phyloP scores from a whole-genome alignment of 1,140 invertebrate species.

The Acromyrmex charruanus region DNA sequence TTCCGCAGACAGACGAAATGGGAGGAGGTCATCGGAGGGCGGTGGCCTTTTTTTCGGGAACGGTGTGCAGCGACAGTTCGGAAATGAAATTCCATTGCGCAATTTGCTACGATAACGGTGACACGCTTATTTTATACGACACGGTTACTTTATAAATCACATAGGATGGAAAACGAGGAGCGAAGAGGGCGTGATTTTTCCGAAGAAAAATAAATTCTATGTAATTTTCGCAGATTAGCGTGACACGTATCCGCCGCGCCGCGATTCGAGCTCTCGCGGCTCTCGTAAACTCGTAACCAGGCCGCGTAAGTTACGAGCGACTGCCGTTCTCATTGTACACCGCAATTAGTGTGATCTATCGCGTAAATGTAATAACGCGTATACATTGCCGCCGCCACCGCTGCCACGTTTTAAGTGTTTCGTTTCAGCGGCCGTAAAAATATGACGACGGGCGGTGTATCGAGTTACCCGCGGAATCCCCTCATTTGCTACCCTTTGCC shows the following conservation, averaged over 20 bases:
- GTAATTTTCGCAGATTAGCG: constrained; percentile 81
- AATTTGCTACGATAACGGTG: constrained; percentile 18
- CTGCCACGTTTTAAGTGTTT: constrained; percentile 79
- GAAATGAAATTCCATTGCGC: constrained; percentile 53
- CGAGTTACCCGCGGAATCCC: constrained; percentile 61
- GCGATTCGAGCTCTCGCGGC: constrained; percentile 58
- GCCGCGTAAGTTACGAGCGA: constrained; percentile 81
- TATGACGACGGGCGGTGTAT: constrained; percentile 64
- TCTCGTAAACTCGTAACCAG: constrained; percentile 52
- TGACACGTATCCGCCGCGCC: constrained; percentile 58
- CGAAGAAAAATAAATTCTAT: constrained; percentile 63
- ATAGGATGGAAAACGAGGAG: background rate
- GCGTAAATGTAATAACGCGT: constrained; percentile 83
- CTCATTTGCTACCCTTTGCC: constrained; percentile 49
- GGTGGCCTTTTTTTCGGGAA: constrained; percentile 31
- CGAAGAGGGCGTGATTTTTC: background rate
- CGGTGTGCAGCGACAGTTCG: background rate
- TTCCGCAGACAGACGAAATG: constrained; percentile 52
- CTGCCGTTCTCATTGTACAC: constrained; percentile 79
- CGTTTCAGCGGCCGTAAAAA: constrained; percentile 71
- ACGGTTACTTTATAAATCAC: constrained; percentile 28
- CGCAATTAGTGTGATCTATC: constrained; percentile 85
- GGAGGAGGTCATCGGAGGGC: background rate
- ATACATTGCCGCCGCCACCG: constrained; percentile 72
- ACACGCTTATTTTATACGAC: background rate